Percentiles rank a stretch among this genome's conserved stretches.
phyloP scores from a whole-genome alignment of 2,888 invertebrate genomes.

The Auanema freiburgensis region DNA sequence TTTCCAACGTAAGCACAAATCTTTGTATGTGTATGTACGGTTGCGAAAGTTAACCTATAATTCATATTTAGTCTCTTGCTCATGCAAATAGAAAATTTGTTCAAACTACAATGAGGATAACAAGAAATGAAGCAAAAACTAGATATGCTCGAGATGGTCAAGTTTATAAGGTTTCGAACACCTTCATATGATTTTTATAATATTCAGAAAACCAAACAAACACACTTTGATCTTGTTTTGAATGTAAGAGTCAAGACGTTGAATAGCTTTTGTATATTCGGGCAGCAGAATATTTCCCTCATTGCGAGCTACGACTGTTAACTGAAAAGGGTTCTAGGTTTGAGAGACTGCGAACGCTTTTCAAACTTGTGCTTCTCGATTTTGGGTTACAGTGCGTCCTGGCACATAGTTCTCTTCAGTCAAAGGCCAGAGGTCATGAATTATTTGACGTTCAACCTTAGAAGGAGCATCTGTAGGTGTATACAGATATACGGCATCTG shows the following conservation, averaged over 20 bases:
- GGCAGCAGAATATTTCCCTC: conserved; percentile 78
- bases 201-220: not conserved
- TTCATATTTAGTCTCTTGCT: not conserved
- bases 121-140: not conserved
- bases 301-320: conserved; percentile 83
- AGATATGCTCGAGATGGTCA: too few species aligned
- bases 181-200: not conserved
- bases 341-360: not conserved
- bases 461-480: conserved; percentile 55
- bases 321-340: conserved; percentile 16
- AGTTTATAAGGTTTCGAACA: too few species aligned
- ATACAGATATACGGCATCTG: conserved; percentile 57
- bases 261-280: conserved; percentile 62
- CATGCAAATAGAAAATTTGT: not conserved
- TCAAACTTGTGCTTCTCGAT: conserved; percentile 48
- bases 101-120: not conserved
- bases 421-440: conserved; percentile 51
- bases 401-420: conserved; percentile 50
- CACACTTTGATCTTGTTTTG: conserved; percentile 44
- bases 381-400: conserved; percentile 50
- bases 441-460: conserved; percentile 45
- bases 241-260: conserved; percentile 46
- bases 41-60: conserved; percentile 32
- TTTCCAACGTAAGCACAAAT: conserved; percentile 47
- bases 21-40: conserved; percentile 37